These are phyloP conservation scores for Florisuga fusca DNA, from an alignment of 2,797 vertebrate genomes.

Conservation along the genomic window DNA sequence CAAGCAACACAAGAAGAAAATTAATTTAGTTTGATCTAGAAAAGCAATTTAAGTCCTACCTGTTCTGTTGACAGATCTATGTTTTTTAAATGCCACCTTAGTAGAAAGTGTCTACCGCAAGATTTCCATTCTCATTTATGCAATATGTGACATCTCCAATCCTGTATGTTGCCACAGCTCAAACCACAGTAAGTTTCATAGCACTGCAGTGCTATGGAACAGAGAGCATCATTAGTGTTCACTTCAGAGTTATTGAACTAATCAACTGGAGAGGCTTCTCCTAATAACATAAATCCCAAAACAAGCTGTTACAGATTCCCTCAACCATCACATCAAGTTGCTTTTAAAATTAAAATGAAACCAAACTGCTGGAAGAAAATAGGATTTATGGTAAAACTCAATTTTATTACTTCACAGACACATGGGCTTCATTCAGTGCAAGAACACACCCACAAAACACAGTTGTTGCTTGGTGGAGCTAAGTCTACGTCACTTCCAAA, in stretches of 20 bases:
- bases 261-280: constrained; percentile 40
- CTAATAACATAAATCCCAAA: constrained; percentile 10
- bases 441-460: not conserved
- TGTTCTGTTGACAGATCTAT: constrained; percentile 41
- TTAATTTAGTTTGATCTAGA: constrained; percentile 19
- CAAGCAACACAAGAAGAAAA: not conserved
- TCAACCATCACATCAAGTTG: not conserved
- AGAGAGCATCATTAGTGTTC: not conserved
- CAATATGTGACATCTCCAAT: not conserved
- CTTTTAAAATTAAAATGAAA: constrained; percentile 52
- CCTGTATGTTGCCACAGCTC: constrained; percentile 35
- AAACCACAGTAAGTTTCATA: constrained; percentile 23
- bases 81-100: constrained; percentile 46
- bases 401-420: constrained; percentile 36
- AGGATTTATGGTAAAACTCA: constrained; percentile 13
- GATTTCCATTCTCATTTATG: constrained; percentile 27
- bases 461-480: not conserved
- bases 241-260: constrained; percentile 22
- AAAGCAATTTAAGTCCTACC: constrained; percentile 25
- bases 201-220: not conserved
- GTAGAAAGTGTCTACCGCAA: not conserved
- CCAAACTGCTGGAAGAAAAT: constrained; percentile 4
- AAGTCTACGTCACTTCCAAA: not conserved
- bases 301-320: constrained; percentile 30
- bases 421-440: not conserved